A percentile compares a stretch with the other conserved stretches of the same genome.
Conservation (phyloP, 2,113 vertebrate genomes). For the Scomber japonicus region DNA sequence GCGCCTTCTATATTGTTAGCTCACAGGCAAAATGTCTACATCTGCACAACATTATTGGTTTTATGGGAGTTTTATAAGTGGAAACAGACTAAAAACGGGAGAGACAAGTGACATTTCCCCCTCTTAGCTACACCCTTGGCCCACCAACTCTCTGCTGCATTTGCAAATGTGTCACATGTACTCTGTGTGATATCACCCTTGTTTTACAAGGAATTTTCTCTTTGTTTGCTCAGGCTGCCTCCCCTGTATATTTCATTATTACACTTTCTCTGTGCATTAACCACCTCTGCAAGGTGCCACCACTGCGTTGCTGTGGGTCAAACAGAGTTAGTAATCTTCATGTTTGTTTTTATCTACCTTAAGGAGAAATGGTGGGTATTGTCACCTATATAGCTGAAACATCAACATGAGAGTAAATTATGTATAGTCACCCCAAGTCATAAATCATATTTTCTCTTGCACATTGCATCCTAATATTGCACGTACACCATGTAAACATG, state of each 20-base stretch:
- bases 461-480: not conserved
- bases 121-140: slow-evolving; percentile 40
- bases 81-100: slow-evolving; percentile 55
- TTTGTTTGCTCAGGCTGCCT: slow-evolving; percentile 20
- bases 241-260: not conserved
- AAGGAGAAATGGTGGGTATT: not conserved
- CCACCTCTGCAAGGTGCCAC: not conserved
- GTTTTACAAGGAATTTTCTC: slow-evolving; percentile 31
- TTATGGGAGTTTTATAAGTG: slow-evolving; percentile 71
- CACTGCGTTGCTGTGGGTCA: not conserved
- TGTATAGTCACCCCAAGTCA: not conserved
- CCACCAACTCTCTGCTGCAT: slow-evolving; percentile 57
- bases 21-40: slow-evolving; percentile 66
- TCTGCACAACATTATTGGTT: slow-evolving; percentile 78
- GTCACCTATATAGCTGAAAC: not conserved
- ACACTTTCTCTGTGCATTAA: slow-evolving; percentile 2
- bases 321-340: not conserved
- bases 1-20: slow-evolving; percentile 67
- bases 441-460: not conserved
- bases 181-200: slow-evolving; percentile 38
- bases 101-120: slow-evolving; percentile 65
- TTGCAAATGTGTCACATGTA: slow-evolving; percentile 43
- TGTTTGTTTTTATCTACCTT: not conserved
- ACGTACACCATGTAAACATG: not conserved
- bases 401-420: not conserved